Evolutionary conservation across 1,140 invertebrate species (phyloP).

Genomic region (Mycetomoellerius zeteki): DNA sequence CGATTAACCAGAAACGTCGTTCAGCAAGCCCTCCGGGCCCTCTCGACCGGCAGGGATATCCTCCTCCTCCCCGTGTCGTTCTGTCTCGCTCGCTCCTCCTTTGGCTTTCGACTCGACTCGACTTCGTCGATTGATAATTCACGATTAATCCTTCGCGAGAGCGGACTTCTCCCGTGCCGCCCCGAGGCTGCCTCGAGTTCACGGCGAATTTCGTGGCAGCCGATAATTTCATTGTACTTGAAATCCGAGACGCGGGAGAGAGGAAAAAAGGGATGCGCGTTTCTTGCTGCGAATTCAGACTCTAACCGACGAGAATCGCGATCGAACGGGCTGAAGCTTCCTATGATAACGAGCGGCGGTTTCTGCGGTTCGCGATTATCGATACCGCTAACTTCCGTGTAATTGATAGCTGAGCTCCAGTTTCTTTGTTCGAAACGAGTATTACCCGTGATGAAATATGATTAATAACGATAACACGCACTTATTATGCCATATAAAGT

Average conservation of each 20-base stretch:
- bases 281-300: constrained; percentile 36
- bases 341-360: constrained; percentile 56
- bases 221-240: constrained; percentile 66
- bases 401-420: constrained; percentile 57
- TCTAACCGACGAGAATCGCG: constrained; percentile 32
- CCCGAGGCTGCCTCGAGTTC: constrained; percentile 56
- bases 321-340: constrained; percentile 44
- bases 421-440: constrained; percentile 45
- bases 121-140: constrained; percentile 76
- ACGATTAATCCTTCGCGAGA: constrained; percentile 74
- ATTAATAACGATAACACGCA: constrained; percentile 37
- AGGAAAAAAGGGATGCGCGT: constrained; percentile 34
- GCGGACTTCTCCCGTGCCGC: constrained; percentile 35
- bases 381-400: constrained; percentile 51
- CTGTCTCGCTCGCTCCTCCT: constrained; percentile 64
- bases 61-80: constrained; percentile 37
- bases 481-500: background rate
- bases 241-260: constrained; percentile 54
- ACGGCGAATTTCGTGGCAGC: constrained; percentile 61
- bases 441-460: constrained; percentile 25
- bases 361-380: constrained; percentile 54
- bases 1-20: constrained; percentile 83
- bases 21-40: constrained; percentile 70
- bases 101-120: constrained; percentile 75
- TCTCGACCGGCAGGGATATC: constrained; percentile 65